phyloP scores from a whole-genome alignment of 2,113 vertebrate genomes.

The Paralichthys olivaceus region DNA sequence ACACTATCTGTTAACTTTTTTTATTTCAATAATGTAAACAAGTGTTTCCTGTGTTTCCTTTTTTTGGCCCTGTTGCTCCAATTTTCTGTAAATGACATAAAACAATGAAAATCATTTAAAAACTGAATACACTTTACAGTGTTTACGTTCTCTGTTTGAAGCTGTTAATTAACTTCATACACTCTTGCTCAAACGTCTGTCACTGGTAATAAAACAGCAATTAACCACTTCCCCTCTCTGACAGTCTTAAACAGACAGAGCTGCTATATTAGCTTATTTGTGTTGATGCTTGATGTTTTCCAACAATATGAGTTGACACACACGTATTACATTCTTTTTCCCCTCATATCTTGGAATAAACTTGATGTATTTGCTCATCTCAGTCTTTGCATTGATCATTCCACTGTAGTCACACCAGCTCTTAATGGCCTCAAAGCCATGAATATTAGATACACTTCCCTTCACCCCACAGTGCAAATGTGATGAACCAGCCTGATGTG shows the following conservation, averaged over 20 bases:
- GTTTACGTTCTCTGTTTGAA: not conserved
- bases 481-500: slow-evolving; percentile 72
- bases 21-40: not conserved
- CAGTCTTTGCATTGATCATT: slow-evolving; percentile 64
- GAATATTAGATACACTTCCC: slow-evolving; percentile 87
- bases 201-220: slow-evolving; percentile 13
- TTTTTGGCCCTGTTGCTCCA: not conserved
- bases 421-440: slow-evolving; percentile 82
- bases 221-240: not conserved
- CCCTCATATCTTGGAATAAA: slow-evolving; percentile 33
- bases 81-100: not conserved
- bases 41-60: too few species aligned
- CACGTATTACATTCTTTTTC: not conserved
- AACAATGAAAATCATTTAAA: not conserved
- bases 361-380: slow-evolving; percentile 52
- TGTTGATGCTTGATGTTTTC: not conserved
- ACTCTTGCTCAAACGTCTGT: slow-evolving; percentile 8
- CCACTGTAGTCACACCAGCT: slow-evolving; percentile 70
- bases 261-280: not conserved
- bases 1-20: not conserved
- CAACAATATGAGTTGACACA: slow-evolving; percentile 11
- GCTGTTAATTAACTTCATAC: not conserved
- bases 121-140: not conserved
- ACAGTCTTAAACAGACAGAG: not conserved
- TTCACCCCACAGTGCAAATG: slow-evolving; percentile 64